Percentiles rank a stretch among this genome's conserved stretches.
These are phyloP conservation scores for Hetaerina americana DNA, from an alignment of 1,140 invertebrate species.

Conservation along the genomic window DNA sequence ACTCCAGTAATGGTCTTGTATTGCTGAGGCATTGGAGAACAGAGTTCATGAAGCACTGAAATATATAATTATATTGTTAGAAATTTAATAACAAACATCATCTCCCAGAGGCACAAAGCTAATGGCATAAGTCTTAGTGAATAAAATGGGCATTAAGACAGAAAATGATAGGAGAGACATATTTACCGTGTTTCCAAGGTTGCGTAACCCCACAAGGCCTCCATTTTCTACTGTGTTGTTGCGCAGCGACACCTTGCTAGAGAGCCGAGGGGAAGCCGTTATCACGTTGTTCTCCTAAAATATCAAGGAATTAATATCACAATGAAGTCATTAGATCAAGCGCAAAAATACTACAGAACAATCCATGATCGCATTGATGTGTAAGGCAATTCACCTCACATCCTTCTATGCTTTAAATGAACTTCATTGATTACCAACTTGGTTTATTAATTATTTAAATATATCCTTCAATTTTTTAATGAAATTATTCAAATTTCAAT, in stretches of 20 bases:
- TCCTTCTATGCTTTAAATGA: too few species aligned
- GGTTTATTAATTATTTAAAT: too few species aligned
- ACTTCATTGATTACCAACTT: too few species aligned
- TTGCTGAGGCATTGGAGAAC: conserved; percentile 89
- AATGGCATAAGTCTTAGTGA: background rate
- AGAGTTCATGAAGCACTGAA: conserved; percentile 90
- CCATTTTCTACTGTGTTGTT: conserved; percentile 13
- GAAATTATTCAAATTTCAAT: too few species aligned
- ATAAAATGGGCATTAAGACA: background rate
- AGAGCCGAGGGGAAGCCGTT: background rate
- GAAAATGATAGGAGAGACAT: conserved; percentile 22
- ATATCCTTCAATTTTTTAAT: too few species aligned
- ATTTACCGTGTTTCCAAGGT: conserved; percentile 88
- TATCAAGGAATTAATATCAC: background rate
- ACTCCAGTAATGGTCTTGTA: conserved; percentile 66
- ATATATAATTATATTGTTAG: conserved; percentile 6
- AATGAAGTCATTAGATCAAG: too few species aligned
- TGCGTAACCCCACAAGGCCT: conserved; percentile 75
- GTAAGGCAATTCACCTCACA: too few species aligned
- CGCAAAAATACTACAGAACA: too few species aligned
- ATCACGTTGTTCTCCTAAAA: background rate
- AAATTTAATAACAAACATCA: background rate
- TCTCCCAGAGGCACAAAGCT: background rate
- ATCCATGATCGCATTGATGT: too few species aligned
- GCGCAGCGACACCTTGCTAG: background rate